Evolutionary conservation across 2,797 vertebrate species (phyloP).

Genomic region (Lepus oiostolus): DNA sequence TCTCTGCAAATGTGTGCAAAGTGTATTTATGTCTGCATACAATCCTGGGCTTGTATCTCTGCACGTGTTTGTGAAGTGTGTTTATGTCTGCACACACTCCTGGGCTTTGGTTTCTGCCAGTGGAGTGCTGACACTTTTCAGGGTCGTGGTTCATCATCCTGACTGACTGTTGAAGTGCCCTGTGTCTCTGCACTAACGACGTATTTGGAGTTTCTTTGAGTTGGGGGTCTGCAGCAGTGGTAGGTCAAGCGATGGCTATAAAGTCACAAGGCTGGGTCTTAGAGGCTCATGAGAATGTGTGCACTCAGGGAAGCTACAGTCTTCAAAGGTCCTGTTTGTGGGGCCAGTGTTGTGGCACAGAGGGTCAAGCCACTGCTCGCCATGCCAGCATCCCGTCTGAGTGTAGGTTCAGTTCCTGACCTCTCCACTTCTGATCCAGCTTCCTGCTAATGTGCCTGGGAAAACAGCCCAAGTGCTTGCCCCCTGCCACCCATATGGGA

Average conservation of each 20-base stretch:
- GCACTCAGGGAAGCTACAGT: not conserved
- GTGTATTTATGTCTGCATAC: not conserved
- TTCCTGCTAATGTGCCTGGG: too few relatives aligned
- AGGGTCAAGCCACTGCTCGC: too few relatives aligned
- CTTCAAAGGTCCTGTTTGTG: not conserved
- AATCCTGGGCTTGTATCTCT: not conserved
- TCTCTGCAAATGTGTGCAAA: not conserved
- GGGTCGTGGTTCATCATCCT: not conserved
- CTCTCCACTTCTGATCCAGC: too few relatives aligned
- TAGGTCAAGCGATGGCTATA: not conserved
- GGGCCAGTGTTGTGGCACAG: too few relatives aligned
- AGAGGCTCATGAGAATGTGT: not conserved
- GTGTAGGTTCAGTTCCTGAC: too few relatives aligned
- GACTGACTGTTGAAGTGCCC: not conserved
- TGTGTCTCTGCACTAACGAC: not conserved
- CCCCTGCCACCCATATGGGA: too few relatives aligned
- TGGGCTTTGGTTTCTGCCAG: rapidly evolving
- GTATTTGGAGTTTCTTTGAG: too few relatives aligned
- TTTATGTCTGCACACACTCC: not conserved
- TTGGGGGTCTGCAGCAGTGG: not conserved
- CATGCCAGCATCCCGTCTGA: too few relatives aligned
- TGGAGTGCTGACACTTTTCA: too few relatives aligned
- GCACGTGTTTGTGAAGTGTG: not conserved
- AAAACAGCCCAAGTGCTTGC: too few relatives aligned
- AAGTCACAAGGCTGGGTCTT: not conserved